Evolutionary conservation across 2,888 invertebrate genomes (phyloP), one percentile per base, ranked within the genome.

Genomic region (Cantharis nigra): DNA sequence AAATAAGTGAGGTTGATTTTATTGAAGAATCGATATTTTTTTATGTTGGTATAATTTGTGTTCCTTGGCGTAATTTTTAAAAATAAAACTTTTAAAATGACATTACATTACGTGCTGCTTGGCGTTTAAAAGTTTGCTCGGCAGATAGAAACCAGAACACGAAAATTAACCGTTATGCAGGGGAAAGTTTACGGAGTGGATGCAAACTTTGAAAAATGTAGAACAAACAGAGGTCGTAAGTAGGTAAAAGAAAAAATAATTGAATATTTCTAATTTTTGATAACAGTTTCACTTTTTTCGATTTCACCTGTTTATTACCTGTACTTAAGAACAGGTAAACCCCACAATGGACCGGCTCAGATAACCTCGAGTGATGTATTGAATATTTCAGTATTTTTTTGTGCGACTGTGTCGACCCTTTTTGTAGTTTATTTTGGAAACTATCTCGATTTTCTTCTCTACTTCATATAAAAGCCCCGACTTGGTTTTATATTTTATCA

Each of bases 141-240:
- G 71, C 20, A 30, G 30, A 72, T 23, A 65, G 30, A 72, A 71
- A 65, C 63, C 18, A 33, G 26, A 30, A 72, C 30, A 63, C 18
- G 65, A 72, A 72, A 72, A 65, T 64, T 72, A 72, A 72, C 64
- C 30, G 71, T 63, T 64, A 71, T 28, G 65, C 26, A 65, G 28
- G 72, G 16, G 49, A 65, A 67, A 71, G 63, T 72, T 63, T 72
- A 10, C 63, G 28, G 64, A 71, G 28, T 63, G 62, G 72, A 72
- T 72, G 72, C 28, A 63, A 72, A 72, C 64, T 65, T 72, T 16
- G 63, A 63, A 64, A 63, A 72, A 72, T 64, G 72, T 72, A 72
- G 72, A 72, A 63, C 64, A 72, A 64, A 30, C 64, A 72, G 14
- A 13, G 72, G 30, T 63, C 30, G 63, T 72, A 72, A 65, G 72